Base-by-base conservation (phyloP, 2,797 vertebrate genomes). In the Menidia menidia region DNA sequence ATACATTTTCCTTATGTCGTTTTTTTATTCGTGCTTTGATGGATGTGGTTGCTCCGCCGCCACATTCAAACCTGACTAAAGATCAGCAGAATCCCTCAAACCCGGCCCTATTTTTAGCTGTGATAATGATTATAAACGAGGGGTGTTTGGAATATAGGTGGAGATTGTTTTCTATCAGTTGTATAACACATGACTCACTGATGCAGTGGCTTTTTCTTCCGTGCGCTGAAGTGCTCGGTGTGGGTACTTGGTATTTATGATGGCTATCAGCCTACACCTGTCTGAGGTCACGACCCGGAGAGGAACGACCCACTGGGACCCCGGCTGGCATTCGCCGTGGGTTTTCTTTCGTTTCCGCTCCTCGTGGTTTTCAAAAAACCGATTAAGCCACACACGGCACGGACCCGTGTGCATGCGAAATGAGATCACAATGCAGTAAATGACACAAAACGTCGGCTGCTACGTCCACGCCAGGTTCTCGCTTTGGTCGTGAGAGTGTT, bases 241-340 rank as follows among this genome's bases (percentile, higher is more conserved):
- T 30, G 78, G 68, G 69, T 83, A 60, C 77, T 82, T 68, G 68
- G 80, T 88, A 78, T 92, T 85, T 86, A 60, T 86, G 78, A 71
- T 65, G 61, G 54, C 74, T 54, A 65, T 78, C 73, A 69, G 83
- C 81, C 81, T 85, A 85, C 93, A 94, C 93, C 93, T 95, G 93
- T 93, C 88, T 65, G 75, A 66, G 88, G 92, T 93, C 92, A 91
- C 47, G 89, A 90, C 91, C 92, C 73, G 68, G 65, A 80, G 78
- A 83, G 84, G 68, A 79, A 78, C 82, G 76, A 81, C 35, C 71
- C 56, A 31, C 11, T 30, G 66, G 83, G 71, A 80, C 78, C 82
- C 59, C 61, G 71, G 74, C 83, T 83, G 79, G 57, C 51, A 76
- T 83, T 57, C 72, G 41, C 19, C 19, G 18, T 42, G 52, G 58